These are phyloP conservation scores for Anser cygnoides DNA, from an alignment of 2,113 vertebrate genomes.

Conservation along the genomic window DNA sequence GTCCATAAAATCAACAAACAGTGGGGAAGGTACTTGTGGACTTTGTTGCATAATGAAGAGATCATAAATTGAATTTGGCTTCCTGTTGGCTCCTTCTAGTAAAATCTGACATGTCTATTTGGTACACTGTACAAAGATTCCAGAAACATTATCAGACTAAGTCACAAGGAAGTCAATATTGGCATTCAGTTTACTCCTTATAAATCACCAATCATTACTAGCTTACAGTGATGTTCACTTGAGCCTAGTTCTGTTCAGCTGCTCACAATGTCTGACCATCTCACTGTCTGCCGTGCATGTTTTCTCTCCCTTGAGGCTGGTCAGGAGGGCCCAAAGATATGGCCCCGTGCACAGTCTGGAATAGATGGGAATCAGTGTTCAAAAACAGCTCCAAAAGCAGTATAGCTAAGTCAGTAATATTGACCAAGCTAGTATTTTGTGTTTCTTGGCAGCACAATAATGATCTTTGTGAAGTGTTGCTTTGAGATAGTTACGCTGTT, in stretches of 20 bases:
- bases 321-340: background rate
- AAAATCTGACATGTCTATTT: background rate
- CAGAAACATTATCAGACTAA: background rate
- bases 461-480: background rate
- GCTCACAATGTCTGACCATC: background rate
- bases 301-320: background rate
- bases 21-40: background rate
- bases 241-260: background rate
- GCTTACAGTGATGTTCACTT: background rate
- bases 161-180: background rate
- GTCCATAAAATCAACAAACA: background rate
- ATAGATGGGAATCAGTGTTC: background rate
- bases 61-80: background rate
- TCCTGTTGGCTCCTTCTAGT: background rate
- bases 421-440: background rate
- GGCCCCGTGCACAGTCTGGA: background rate
- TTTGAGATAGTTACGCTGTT: background rate
- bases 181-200: background rate
- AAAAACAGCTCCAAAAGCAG: background rate
- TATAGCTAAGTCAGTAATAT: background rate
- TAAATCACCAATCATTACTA: background rate
- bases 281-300: background rate
- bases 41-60: background rate
- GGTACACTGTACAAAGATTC: background rate
- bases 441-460: background rate